A percentile compares a stretch with the other conserved stretches of the same genome.
Evolutionary conservation across 2,113 vertebrate genomes (phyloP).

Genomic region (Pithys albifrons): DNA sequence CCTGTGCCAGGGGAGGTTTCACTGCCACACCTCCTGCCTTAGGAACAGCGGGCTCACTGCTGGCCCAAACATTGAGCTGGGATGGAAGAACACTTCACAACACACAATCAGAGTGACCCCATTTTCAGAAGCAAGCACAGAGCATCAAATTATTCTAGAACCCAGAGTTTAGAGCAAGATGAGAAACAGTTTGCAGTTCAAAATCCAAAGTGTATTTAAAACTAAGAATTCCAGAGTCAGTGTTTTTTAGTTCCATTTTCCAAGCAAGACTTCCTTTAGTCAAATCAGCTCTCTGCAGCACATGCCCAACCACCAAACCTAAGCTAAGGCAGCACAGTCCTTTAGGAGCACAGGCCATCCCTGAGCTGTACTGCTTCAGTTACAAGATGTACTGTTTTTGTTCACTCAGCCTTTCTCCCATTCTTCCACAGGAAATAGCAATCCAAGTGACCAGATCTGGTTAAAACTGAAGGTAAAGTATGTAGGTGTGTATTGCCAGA

Average conservation of each 20-base stretch:
- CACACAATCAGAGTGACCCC: neutral
- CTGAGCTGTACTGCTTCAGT: neutral
- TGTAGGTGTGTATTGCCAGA: too few relatives aligned
- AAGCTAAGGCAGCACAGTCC: neutral
- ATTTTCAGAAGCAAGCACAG: neutral
- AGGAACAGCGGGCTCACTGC: neutral
- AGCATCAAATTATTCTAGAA: neutral
- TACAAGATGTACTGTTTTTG: neutral
- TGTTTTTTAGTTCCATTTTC: neutral
- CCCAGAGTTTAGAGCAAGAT: neutral
- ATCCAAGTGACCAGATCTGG: neutral
- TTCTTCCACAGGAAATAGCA: neutral
- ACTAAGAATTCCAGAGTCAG: neutral
- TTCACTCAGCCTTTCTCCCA: neutral
- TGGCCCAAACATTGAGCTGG: neutral
- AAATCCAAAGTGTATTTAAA: neutral
- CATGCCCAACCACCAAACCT: neutral
- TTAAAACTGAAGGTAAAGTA: neutral
- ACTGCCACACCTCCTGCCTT: neutral
- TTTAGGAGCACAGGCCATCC: neutral
- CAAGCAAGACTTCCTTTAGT: neutral
- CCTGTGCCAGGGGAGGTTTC: neutral
- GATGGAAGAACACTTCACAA: neutral
- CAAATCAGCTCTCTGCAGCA: neutral
- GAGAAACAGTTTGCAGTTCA: neutral